Conservation (phyloP, 2,797 vertebrate species). For the Gephyroberyx darwinii region DNA sequence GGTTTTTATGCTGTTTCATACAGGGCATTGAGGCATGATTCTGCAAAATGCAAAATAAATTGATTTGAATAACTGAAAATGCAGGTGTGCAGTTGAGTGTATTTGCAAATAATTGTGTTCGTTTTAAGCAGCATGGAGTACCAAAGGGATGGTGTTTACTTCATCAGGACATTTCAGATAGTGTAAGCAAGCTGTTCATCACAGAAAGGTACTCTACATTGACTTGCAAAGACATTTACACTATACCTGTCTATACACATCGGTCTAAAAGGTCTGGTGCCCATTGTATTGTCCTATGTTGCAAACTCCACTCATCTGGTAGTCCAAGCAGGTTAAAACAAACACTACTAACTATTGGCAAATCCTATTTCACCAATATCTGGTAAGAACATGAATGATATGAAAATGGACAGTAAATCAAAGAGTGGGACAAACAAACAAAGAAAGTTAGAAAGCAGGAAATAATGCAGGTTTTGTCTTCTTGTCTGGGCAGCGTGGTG, state of each 20-base stretch:
- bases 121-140: neutral
- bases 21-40: slow-evolving; percentile 1
- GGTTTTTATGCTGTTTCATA: slow-evolving; percentile 5
- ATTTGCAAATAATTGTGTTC: slow-evolving; percentile 6
- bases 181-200: slow-evolving; percentile 25
- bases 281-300: neutral
- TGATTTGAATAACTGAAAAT: slow-evolving; percentile 23
- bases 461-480: neutral
- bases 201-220: slow-evolving; percentile 24
- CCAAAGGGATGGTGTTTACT: too few relatives aligned
- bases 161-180: slow-evolving; percentile 13
- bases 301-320: neutral
- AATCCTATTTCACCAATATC: too few relatives aligned
- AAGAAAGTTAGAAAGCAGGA: neutral
- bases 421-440: neutral
- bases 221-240: slow-evolving; percentile 18
- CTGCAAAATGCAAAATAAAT: too few relatives aligned
- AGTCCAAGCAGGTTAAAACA: too few relatives aligned
- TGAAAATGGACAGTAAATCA: too few relatives aligned
- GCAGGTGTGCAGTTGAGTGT: too few relatives aligned
- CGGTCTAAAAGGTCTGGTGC: slow-evolving; percentile 11
- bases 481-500: neutral
- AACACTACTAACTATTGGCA: too few relatives aligned
- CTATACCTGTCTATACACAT: slow-evolving; percentile 7
- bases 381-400: too few relatives aligned